Evolutionary conservation across 2,888 invertebrate genomes (phyloP).

Genomic region (Penaeus monodon): DNA sequence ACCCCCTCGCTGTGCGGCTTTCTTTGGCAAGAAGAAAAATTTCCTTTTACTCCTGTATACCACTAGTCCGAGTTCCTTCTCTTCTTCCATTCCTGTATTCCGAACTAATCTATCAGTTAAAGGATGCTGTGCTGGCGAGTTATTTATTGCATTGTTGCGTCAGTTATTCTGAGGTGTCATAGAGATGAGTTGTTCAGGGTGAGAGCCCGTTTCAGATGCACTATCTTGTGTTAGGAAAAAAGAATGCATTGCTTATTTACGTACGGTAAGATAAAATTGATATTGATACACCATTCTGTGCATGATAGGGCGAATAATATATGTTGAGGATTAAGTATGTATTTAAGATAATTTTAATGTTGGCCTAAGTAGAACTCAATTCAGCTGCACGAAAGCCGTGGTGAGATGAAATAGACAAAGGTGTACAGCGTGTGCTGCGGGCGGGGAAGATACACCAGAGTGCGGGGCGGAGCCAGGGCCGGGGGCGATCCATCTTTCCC

Average conservation of each 20-base stretch:
- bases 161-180: too few relatives aligned
- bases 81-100: too few relatives aligned
- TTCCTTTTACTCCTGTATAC: too few relatives aligned
- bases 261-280: constrained; percentile 46
- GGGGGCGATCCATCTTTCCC: constrained; percentile 51
- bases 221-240: background rate
- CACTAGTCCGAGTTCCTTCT: too few relatives aligned
- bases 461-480: constrained; percentile 16
- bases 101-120: too few relatives aligned
- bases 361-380: constrained; percentile 46
- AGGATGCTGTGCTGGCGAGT: too few relatives aligned
- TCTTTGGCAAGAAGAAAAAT: too few relatives aligned
- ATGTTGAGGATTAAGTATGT: constrained; percentile 47
- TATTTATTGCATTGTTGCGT: too few relatives aligned
- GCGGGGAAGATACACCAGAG: constrained; percentile 18
- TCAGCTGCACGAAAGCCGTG: constrained; percentile 45
- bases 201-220: too few relatives aligned
- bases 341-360: constrained; percentile 50
- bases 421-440: constrained; percentile 10
- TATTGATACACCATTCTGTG: constrained; percentile 62
- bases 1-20: too few relatives aligned
- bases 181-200: background rate
- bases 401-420: constrained; percentile 10
- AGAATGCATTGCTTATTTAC: constrained; percentile 47
- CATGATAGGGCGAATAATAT: constrained; percentile 55